phyloP scores from a whole-genome alignment of 2,888 invertebrate genomes.

The Ochropacha duplaris region DNA sequence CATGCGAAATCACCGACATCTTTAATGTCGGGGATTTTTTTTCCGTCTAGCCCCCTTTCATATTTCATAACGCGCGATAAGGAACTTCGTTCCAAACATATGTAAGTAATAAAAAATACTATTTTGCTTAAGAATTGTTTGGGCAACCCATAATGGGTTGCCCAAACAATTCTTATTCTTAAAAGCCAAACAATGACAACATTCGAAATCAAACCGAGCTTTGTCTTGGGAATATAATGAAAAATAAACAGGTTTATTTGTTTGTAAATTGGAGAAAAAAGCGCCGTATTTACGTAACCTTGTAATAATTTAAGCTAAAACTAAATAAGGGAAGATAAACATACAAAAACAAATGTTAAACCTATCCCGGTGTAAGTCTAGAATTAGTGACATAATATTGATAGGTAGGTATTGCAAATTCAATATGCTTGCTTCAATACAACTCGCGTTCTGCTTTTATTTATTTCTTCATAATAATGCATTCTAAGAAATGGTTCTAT shows the following conservation, averaged over 20 bases:
- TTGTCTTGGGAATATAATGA: neutral
- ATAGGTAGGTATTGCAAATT: too few species aligned
- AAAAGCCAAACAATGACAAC: neutral
- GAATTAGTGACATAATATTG: too few species aligned
- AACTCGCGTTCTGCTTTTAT: neutral
- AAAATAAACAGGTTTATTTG: neutral
- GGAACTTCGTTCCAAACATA: too few species aligned
- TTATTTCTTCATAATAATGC: neutral
- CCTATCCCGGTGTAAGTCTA: too few species aligned
- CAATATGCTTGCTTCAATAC: too few species aligned
- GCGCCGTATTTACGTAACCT: neutral
- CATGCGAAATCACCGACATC: too few species aligned
- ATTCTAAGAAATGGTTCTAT: neutral
- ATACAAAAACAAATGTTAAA: neutral
- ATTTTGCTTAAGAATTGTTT: neutral
- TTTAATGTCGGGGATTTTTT: too few species aligned
- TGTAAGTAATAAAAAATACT: neutral
- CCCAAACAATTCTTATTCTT: too few species aligned
- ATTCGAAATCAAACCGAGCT: neutral
- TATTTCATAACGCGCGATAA: too few species aligned
- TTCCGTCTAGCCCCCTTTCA: too few species aligned
- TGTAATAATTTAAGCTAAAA: neutral
- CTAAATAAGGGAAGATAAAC: neutral
- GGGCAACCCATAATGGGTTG: neutral
- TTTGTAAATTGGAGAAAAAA: neutral